Evolutionary conservation across 2,888 invertebrate species (phyloP), one percentile per base, ranked within the genome.

Genomic region (Serripes groenlandicus): DNA sequence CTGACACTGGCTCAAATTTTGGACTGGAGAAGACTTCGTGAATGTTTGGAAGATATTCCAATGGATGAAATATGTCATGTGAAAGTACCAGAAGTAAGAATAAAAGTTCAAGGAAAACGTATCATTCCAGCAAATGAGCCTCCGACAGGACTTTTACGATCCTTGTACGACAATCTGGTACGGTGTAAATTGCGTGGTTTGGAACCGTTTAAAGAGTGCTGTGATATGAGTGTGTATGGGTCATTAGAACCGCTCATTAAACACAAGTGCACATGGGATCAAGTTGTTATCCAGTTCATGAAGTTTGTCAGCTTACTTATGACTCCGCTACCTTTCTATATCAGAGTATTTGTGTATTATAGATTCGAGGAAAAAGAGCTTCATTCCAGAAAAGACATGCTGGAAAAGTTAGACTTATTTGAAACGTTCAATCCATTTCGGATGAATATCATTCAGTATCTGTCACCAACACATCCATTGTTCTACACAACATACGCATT

Each of bases 181-280:
- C 88, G 92, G 3, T 94, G 94, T 78, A 93, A 93, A 81, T 86
- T 94, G 0, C 89, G 91, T 69, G 84, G 90, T 3, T 75, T 94
- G 0, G 90, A 91, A 7, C 93, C 94, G 0, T 94, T 94, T 78
- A 87, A 80, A 9, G 90, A 90, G 11, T 94, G 94, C 71, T 94
- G 94, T 79, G 88, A 91, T 68, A 85, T 86, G 28, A 93, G 92
- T 76, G 83, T 93, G 30, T 93, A 88, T 66, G 92, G 92, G 0
- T 87, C 86, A 0, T 81, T 91, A 72, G 90, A 89, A 32, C 86
- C 89, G 1, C 85, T 86, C 1, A 87, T 91, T 28, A 75, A 87
- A 15, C 88, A 86, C 56, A 88, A 89, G 60, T 88, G 90, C 69
- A 91, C 90, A 7, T 93, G 93, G 92, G 91, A 91, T 70, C 81